Percentiles rank a stretch among this genome's conserved stretches.
These are phyloP conservation scores for Palaemon carinicauda DNA, from an alignment of 1,140 invertebrate genomes.

Conservation along the genomic window DNA sequence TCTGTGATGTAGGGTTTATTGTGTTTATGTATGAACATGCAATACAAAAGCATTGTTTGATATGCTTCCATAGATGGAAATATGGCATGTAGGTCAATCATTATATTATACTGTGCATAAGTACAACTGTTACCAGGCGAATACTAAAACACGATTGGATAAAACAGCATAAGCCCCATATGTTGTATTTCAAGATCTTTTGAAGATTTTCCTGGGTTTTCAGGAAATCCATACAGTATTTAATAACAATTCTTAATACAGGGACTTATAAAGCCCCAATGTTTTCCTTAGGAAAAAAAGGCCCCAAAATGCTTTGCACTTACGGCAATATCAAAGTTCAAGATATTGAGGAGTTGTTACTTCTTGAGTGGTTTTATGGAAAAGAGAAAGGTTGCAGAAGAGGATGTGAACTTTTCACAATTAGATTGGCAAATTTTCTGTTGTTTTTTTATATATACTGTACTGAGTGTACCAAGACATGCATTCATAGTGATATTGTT, in stretches of 20 bases:
- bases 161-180: not conserved
- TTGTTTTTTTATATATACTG: too few species aligned
- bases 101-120: too few species aligned
- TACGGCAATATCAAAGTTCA: not conserved
- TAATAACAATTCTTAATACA: not conserved
- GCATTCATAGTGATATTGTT: too few species aligned
- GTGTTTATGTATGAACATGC: slow-evolving; percentile 27
- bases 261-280: not conserved
- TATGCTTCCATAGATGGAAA: slow-evolving; percentile 53
- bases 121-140: not conserved
- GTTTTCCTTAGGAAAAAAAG: slow-evolving; percentile 18
- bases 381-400: too few species aligned
- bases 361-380: too few species aligned
- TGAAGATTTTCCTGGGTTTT: too few species aligned
- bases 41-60: slow-evolving; percentile 29
- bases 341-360: too few species aligned
- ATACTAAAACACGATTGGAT: not conserved
- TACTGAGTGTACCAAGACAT: too few species aligned
- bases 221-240: slow-evolving; percentile 10
- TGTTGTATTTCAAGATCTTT: too few species aligned
- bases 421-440: too few species aligned
- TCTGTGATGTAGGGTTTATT: slow-evolving; percentile 51
- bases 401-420: too few species aligned
- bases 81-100: not conserved
- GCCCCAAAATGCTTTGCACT: not conserved